Conservation (phyloP, 1,140 invertebrate genomes). For the Nymphalis io region DNA sequence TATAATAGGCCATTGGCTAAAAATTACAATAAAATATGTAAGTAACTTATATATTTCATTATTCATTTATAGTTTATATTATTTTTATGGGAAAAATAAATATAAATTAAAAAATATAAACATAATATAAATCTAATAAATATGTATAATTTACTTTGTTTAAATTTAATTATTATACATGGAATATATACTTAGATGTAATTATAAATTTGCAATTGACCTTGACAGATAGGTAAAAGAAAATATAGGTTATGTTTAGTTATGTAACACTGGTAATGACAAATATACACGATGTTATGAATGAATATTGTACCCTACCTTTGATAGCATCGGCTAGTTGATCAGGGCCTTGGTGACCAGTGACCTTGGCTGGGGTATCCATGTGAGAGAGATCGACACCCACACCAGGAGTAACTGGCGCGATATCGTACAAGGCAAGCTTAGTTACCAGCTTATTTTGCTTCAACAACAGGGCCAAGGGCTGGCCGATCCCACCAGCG, state of each 20-base stretch:
- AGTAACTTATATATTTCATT: too few species aligned
- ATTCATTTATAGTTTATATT: too few species aligned
- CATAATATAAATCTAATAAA: too few species aligned
- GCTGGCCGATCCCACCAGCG: constrained; percentile 98
- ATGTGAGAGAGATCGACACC: constrained; percentile 99
- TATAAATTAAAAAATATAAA: too few species aligned
- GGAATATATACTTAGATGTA: neutral
- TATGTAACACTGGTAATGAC: constrained; percentile 40
- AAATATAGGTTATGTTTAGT: constrained; percentile 44
- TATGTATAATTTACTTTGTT: too few species aligned
- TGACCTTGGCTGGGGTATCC: constrained; percentile 92
- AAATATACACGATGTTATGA: constrained; percentile 3
- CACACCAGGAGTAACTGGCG: constrained; percentile 95
- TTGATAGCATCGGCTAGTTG: constrained; percentile 84
- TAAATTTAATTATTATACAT: neutral
- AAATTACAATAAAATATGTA: too few species aligned
- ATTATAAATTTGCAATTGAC: constrained; percentile 29
- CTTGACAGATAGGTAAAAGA: constrained; percentile 25
- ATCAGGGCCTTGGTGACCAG: constrained; percentile 88
- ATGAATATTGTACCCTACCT: constrained; percentile 66
- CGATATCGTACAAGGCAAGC: constrained; percentile 96
- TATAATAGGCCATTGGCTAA: too few species aligned
- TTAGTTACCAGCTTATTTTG: constrained; percentile 91
- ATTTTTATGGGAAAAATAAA: too few species aligned
- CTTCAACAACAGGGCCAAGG: constrained; percentile 97